A percentile compares a stretch with the other conserved stretches of the same genome.
phyloP scores from a whole-genome alignment of 2,888 invertebrate genomes.

The Archips crataeganus region DNA sequence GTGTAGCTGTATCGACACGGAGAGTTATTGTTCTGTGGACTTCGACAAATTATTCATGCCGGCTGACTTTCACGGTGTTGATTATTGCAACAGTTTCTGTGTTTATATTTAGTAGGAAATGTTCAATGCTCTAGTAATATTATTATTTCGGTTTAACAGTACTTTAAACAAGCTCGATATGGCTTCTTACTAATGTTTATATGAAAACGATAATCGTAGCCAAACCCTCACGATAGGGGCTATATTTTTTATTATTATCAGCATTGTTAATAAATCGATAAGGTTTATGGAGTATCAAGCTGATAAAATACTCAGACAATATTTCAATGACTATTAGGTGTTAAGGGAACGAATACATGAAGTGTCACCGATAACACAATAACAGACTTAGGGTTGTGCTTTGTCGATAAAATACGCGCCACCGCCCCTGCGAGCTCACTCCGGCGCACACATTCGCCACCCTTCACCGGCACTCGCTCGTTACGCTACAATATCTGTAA shows the following conservation, averaged over 20 bases:
- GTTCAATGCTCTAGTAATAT: slow-evolving; percentile 26
- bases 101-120: slow-evolving; percentile 58
- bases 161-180: slow-evolving; percentile 11
- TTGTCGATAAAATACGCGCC: slow-evolving; percentile 79
- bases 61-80: slow-evolving; percentile 78
- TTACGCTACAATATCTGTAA: slow-evolving; percentile 50
- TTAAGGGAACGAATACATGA: slow-evolving; percentile 69
- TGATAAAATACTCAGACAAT: slow-evolving; percentile 29
- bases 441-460: slow-evolving; percentile 56
- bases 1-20: slow-evolving; percentile 83
- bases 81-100: slow-evolving; percentile 78
- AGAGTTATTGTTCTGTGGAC: slow-evolving; percentile 79
- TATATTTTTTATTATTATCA: slow-evolving; percentile 14
- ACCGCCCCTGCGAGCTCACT: slow-evolving; percentile 62
- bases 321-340: slow-evolving; percentile 44
- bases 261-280: slow-evolving; percentile 26
- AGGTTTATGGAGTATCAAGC: slow-evolving; percentile 10
- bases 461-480: slow-evolving; percentile 67
- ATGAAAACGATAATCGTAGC: neutral
- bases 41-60: slow-evolving; percentile 78
- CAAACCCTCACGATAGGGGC: neutral
- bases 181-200: slow-evolving; percentile 8
- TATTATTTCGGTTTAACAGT: slow-evolving; percentile 22
- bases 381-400: slow-evolving; percentile 75
- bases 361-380: slow-evolving; percentile 73